These are phyloP conservation scores for Epinephelus moara DNA, from an alignment of 2,113 vertebrate genomes.

Conservation along the genomic window DNA sequence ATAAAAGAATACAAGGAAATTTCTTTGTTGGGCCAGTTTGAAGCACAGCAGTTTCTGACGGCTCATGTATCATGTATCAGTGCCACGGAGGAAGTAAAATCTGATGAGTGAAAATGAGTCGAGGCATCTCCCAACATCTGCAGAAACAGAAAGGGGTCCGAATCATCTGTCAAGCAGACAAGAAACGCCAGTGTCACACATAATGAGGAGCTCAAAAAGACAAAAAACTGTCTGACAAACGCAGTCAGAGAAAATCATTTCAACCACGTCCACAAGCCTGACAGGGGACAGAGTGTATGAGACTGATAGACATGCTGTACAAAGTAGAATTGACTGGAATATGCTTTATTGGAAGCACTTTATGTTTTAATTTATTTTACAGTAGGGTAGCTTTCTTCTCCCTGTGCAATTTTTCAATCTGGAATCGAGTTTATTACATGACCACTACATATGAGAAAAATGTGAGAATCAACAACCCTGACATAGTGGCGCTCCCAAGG, in stretches of 20 bases:
- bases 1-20: no score
- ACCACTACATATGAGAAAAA: no score
- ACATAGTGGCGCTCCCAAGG: not conserved
- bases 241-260: not conserved
- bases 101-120: not conserved
- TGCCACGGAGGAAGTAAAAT: not conserved
- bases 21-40: not conserved
- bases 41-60: not conserved
- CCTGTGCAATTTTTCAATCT: no score
- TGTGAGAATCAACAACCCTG: not conserved
- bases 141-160: not conserved
- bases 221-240: not conserved
- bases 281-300: not conserved
- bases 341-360: not conserved
- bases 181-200: conserved; percentile 3
- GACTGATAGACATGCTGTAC: not conserved
- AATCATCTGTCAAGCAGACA: conserved; percentile 6
- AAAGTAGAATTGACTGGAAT: not conserved
- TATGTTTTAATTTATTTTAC: not conserved
- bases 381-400: not conserved
- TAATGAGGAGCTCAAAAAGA: conserved; percentile 10
- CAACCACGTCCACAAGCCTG: not conserved
- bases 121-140: not conserved
- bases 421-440: no score
- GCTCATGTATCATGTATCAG: not conserved